phyloP scores from a whole-genome alignment of 2,888 invertebrate species.

The Phalangium opilio region DNA sequence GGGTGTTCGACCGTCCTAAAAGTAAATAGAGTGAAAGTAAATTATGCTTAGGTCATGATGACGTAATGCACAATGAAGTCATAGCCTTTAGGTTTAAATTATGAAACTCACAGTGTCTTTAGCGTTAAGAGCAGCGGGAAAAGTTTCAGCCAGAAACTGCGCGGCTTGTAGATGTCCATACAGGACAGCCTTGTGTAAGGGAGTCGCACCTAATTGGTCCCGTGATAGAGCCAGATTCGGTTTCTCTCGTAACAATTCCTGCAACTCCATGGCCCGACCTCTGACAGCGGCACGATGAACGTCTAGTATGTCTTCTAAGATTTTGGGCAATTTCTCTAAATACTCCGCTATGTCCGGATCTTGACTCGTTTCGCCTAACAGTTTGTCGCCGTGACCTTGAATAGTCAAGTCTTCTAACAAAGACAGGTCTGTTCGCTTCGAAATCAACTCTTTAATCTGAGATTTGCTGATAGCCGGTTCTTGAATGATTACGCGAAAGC shows the following conservation, averaged over 20 bases:
- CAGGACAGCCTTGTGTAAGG: conserved; percentile 28
- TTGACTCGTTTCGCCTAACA: conserved; percentile 48
- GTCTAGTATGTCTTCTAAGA: conserved; percentile 41
- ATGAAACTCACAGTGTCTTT: conserved; percentile 29
- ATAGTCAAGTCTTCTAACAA: conserved; percentile 74
- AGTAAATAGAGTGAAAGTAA: conserved; percentile 6
- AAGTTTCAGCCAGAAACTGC: conserved; percentile 30
- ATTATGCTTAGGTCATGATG: too few relatives aligned
- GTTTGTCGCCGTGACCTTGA: conserved; percentile 71
- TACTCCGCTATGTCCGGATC: conserved; percentile 51
- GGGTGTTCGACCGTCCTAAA: conserved; percentile 49
- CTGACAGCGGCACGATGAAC: conserved; percentile 32
- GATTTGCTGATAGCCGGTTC: conserved; percentile 14
- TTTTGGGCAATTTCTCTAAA: conserved; percentile 66
- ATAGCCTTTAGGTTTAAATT: too few relatives aligned
- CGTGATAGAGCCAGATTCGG: conserved; percentile 31
- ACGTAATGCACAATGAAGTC: too few relatives aligned
- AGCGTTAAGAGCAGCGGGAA: conserved; percentile 30
- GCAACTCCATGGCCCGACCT: conserved; percentile 35
- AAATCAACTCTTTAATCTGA: conserved; percentile 25
- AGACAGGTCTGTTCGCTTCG: conserved; percentile 56
- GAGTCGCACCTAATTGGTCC: conserved; percentile 27
- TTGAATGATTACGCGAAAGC: background rate
- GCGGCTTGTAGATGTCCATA: conserved; percentile 30
- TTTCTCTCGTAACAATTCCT: conserved; percentile 35